Conservation (phyloP, 2,113 vertebrate species). For the Paracanthobrama guichenoti region DNA sequence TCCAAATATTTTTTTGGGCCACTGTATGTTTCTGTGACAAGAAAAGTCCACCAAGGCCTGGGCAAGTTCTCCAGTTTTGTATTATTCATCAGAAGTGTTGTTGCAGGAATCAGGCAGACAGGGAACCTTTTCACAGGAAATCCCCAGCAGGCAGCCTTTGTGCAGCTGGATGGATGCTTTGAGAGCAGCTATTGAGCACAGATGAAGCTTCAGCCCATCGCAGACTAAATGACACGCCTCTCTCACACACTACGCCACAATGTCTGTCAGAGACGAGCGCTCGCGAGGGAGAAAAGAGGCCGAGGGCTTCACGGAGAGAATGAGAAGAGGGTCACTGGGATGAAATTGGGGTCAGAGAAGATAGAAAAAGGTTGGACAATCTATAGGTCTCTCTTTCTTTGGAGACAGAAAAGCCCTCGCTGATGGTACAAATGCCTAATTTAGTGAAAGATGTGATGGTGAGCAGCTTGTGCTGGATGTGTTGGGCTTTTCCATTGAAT, state of each 20-base stretch:
- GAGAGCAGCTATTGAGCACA: conserved; percentile 57
- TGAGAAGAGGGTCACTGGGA: conserved; percentile 46
- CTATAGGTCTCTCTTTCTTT: neutral
- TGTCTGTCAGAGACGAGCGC: neutral
- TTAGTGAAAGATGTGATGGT: neutral
- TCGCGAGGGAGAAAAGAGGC: too few species aligned
- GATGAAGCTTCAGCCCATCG: conserved; percentile 15
- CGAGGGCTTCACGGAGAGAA: neutral
- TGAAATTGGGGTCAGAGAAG: conserved; percentile 56
- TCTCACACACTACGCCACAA: neutral
- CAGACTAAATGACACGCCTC: conserved; percentile 4
- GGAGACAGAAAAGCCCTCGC: neutral
- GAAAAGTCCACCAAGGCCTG: conserved; percentile 36
- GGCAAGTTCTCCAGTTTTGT: conserved; percentile 58
- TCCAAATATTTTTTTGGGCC: neutral
- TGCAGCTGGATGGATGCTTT: conserved; percentile 66
- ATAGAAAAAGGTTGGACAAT: neutral
- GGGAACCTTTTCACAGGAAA: conserved; percentile 54
- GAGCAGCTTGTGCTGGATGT: neutral
- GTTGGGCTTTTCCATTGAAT: neutral
- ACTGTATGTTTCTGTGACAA: neutral
- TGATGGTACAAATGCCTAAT: neutral
- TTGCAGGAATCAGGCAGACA: conserved; percentile 48
- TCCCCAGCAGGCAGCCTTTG: conserved; percentile 73
- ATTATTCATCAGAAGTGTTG: conserved; percentile 71